phyloP scores from a whole-genome alignment of 2,113 vertebrate species.

The Oxyura jamaicensis region DNA sequence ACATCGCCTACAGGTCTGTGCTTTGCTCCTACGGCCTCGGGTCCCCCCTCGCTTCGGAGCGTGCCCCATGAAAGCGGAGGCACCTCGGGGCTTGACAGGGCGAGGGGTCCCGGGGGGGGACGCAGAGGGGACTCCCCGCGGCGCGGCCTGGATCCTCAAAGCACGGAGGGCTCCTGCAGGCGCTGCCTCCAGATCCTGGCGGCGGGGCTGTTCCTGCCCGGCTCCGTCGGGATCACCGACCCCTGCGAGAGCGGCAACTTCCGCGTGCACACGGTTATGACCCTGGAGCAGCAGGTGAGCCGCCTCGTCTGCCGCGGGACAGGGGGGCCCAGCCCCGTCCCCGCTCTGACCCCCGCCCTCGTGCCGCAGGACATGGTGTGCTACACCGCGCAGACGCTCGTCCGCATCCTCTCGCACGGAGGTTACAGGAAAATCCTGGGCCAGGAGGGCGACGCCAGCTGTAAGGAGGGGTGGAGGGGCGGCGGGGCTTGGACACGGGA shows the following conservation, averaged over 20 bases:
- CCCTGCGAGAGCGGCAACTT: conserved; percentile 97
- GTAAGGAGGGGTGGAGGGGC: conserved; percentile 76
- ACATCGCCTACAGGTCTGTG: conserved; percentile 91
- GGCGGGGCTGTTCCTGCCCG: conserved; percentile 93
- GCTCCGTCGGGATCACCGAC: conserved; percentile 95
- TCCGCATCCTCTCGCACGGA: conserved; percentile 93
- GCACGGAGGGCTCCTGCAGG: conserved; percentile 27
- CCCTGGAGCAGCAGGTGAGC: conserved; percentile 93
- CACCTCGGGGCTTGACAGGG: not conserved
- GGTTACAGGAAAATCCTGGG: conserved; percentile 96
- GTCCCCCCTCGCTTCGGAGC: accelerated
- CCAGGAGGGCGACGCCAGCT: conserved; percentile 94
- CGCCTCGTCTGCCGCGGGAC: accelerated
- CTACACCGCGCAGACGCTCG: conserved; percentile 94
- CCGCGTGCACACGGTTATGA: conserved; percentile 97
- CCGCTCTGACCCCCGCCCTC: accelerated
- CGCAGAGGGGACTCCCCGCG: accelerated
- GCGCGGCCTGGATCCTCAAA: accelerated
- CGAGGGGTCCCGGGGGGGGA: not conserved
- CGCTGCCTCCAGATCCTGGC: conserved; percentile 97
- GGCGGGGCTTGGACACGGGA: no score
- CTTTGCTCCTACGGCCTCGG: accelerated
- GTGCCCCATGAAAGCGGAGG: accelerated
- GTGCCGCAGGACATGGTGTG: conserved; percentile 91
- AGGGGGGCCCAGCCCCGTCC: accelerated